Percentiles rank a stretch among this genome's conserved stretches.
Conservation (phyloP, 2,888 invertebrate species). For the Podabrus alpinus region DNA sequence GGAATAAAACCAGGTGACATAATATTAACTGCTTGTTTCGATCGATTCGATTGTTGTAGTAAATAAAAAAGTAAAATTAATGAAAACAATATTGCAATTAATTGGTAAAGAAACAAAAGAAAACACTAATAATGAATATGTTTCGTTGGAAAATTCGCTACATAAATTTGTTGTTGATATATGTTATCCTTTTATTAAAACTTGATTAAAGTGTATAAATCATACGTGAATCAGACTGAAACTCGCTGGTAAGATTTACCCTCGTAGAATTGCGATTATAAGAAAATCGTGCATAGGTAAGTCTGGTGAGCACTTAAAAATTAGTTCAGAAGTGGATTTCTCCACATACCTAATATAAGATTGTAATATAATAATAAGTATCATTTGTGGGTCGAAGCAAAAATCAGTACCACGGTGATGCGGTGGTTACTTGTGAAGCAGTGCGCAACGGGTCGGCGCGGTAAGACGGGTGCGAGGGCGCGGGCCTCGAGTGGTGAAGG, state of each 20-base stretch:
- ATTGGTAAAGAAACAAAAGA: neutral
- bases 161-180: neutral
- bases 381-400: constrained; percentile 43
- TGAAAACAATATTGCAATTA: neutral
- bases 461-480: constrained; percentile 59
- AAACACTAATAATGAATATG: neutral
- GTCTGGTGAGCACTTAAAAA: neutral
- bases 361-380: constrained; percentile 34
- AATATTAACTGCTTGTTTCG: neutral
- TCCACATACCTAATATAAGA: neutral
- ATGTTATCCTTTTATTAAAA: neutral
- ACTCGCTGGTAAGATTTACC: neutral
- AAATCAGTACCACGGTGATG: constrained; percentile 53
- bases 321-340: neutral
- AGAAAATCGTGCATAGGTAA: neutral
- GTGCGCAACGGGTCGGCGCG: constrained; percentile 56
- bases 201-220: neutral
- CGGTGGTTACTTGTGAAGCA: constrained; percentile 55
- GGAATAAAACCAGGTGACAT: neutral
- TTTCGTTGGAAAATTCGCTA: neutral
- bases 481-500: constrained; percentile 59
- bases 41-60: neutral
- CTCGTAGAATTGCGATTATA: neutral
- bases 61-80: neutral
- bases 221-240: neutral